Evolutionary conservation across 2,888 invertebrate genomes (phyloP).

Genomic region (Chloromyia formosa): DNA sequence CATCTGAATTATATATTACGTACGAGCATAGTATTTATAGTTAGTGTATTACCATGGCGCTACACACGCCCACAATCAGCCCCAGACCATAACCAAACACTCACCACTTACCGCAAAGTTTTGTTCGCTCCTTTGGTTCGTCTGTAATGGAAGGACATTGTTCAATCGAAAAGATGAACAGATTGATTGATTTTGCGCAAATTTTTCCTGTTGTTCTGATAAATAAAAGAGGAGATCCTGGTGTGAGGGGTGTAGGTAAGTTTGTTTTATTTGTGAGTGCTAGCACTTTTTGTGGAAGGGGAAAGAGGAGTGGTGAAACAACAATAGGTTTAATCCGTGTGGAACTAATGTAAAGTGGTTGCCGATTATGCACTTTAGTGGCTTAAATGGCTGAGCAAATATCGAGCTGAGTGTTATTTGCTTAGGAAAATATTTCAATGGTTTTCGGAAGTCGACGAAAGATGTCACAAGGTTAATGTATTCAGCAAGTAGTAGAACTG

Average conservation of each 20-base stretch:
- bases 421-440: background rate
- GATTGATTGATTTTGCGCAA: conserved; percentile 18
- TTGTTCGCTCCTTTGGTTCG: too few species aligned
- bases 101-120: too few species aligned
- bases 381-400: background rate
- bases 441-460: too few species aligned
- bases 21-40: too few species aligned
- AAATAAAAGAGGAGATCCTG: background rate
- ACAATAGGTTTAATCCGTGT: background rate
- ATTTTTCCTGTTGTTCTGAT: conserved; percentile 7
- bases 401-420: background rate
- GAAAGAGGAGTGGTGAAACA: background rate
- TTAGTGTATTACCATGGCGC: too few species aligned
- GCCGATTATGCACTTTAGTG: background rate
- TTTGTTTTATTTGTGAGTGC: background rate
- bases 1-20: too few species aligned
- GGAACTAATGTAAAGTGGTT: background rate
- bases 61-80: too few species aligned
- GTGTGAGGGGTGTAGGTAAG: background rate
- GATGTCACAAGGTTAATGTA: too few species aligned
- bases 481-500: too few species aligned
- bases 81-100: too few species aligned
- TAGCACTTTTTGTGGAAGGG: too few species aligned
- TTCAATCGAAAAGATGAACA: conserved; percentile 1
- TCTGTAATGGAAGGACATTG: conserved; percentile 18